Evolutionary conservation across 2,113 vertebrate genomes (phyloP), one percentile per base, ranked within the genome.

Genomic region (Hyaena hyaena): DNA sequence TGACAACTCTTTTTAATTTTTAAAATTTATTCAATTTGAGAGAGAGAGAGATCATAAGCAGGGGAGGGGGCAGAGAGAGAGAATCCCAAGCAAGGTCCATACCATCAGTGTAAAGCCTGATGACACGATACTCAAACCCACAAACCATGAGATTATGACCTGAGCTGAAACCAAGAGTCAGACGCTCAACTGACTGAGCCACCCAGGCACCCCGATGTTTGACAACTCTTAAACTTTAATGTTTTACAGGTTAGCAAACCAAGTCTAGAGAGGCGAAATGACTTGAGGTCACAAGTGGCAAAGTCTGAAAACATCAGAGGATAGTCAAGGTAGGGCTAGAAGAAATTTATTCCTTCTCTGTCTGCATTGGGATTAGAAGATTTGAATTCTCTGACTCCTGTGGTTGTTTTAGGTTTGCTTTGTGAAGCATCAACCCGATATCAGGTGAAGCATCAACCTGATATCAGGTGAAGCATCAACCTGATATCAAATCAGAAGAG

Each of bases 191-290:
- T 0, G 21, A 23, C 21, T 61, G 58, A 61, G 58, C 58, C 58
- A 19, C 21, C 21, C 19, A 61, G 58, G 19, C 58, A 61, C 58
- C 58, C 58, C 58, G 8, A 61, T 81, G 55, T 23, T n/a, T 91
- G 68, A 26, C 55, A 88, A 16, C 28, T 43, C 81, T 84, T 71
- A 95, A 96, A 63, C 17, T 71, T 76, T 83, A 96, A 87, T 15
- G 91, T 83, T 84, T 96, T 79, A 71, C 24, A 87, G 11, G 66
- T 45, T 96, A 82, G 50, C 81, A 97, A 96, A 88, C 9, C 77
- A 65, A 69, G 6, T 76, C 43, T 95, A 87, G 21, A 73, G 68
- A 92, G 35, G 63, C 35, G 31, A 93, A 93, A 92, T 96, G 33
- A 87, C 79, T 93, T 92, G 55, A 93, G 17, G 15, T 90, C 33